A percentile compares a stretch with the other conserved stretches of the same genome.
These are phyloP conservation scores for Notospermus geniculatus DNA, from an alignment of 1,140 invertebrate species.

Conservation along the genomic window DNA sequence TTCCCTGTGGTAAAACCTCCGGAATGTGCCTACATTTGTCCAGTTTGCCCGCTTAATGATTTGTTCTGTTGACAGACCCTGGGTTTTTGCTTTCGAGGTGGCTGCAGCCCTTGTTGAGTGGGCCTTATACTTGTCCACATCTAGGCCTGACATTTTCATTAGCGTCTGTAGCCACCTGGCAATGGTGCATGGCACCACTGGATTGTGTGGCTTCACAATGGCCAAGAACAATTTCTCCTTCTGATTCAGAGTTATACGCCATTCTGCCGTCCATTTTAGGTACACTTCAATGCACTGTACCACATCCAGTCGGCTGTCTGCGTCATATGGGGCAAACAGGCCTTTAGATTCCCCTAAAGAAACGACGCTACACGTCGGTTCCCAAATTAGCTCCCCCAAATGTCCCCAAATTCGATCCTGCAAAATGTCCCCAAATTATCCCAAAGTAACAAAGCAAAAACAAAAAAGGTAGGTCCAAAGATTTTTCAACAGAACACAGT, in stretches of 20 bases:
- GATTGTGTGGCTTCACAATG: background rate
- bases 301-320: background rate
- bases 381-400: too few relatives aligned
- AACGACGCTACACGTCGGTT: too few relatives aligned
- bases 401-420: too few relatives aligned
- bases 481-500: too few relatives aligned
- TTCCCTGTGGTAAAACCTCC: slow-evolving; percentile 12
- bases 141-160: background rate
- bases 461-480: too few relatives aligned
- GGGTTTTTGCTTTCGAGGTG: background rate
- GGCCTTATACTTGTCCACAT: slow-evolving; percentile 1
- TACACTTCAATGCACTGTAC: background rate
- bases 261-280: background rate
- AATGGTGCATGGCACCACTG: slow-evolving; percentile 8
- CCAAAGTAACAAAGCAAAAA: too few relatives aligned
- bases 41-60: slow-evolving; percentile 12
- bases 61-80: slow-evolving; percentile 4
- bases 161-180: background rate
- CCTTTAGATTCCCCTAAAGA: too few relatives aligned
- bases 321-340: background rate
- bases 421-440: too few relatives aligned
- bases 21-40: slow-evolving; percentile 12
- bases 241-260: background rate
- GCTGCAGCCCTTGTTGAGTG: slow-evolving; percentile 1
- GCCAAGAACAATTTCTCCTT: background rate